Percentiles rank a stretch among this genome's conserved stretches.
Conservation (phyloP, 2,888 invertebrate genomes). For the Agriopis leucophaearia region DNA sequence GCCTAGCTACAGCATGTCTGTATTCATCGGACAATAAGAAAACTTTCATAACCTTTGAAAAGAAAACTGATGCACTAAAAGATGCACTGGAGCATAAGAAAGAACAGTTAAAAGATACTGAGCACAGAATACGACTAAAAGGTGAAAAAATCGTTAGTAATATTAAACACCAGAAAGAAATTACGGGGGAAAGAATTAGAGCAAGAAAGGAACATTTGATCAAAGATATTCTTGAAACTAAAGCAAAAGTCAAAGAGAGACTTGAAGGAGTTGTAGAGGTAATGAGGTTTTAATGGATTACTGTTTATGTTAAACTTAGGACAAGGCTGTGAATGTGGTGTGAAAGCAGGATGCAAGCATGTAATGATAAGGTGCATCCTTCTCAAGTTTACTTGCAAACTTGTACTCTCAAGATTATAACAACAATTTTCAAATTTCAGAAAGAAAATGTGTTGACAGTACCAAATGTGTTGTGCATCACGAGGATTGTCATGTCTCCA, state of each 20-base stretch:
- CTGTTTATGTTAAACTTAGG: too few relatives aligned
- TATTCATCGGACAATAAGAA: slow-evolving; percentile 76
- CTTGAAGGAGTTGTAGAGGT: slow-evolving; percentile 92
- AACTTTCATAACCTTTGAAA: slow-evolving; percentile 72
- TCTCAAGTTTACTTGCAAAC: neutral
- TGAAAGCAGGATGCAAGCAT: too few relatives aligned
- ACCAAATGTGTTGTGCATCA: slow-evolving; percentile 95
- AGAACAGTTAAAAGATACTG: slow-evolving; percentile 87
- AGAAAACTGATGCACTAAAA: slow-evolving; percentile 83
- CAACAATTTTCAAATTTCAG: slow-evolving; percentile 57
- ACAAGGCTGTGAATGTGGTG: too few relatives aligned
- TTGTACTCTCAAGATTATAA: too few relatives aligned
- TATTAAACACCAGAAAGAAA: slow-evolving; percentile 76
- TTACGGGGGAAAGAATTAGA: slow-evolving; percentile 78
- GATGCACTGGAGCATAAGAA: slow-evolving; percentile 88
- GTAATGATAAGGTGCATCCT: neutral
- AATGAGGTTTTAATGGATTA: slow-evolving; percentile 28
- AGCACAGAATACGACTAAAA: slow-evolving; percentile 79
- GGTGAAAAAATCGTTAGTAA: slow-evolving; percentile 79
- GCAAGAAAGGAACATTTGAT: slow-evolving; percentile 88
- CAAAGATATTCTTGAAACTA: slow-evolving; percentile 90
- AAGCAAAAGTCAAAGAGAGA: slow-evolving; percentile 89
- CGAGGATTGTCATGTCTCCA: slow-evolving; percentile 95
- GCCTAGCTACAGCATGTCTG: slow-evolving; percentile 59
- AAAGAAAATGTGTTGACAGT: slow-evolving; percentile 97